Evolutionary conservation across 2,888 invertebrate species (phyloP), one percentile per base, ranked within the genome.

Genomic region (Andricus quercusramuli): DNA sequence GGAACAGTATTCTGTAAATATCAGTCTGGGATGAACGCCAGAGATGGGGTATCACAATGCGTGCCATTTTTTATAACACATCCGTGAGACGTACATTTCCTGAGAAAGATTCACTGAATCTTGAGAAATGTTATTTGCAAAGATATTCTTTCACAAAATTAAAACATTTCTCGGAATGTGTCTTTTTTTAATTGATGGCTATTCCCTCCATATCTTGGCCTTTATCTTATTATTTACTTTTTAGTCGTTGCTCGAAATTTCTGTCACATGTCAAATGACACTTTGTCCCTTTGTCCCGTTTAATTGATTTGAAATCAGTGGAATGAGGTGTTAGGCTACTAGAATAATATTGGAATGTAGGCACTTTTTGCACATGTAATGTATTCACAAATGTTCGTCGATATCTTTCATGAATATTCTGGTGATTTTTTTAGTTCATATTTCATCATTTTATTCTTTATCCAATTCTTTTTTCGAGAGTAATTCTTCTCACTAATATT

Each of bases 1-100:
- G 91, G 91, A 91, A 91, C 92, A 92, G 92, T 92, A 92, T 92
- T 91, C 92, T 92, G 90, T 90, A 92, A 92, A 92, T 92, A 92
- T 92, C 92, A 92, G 92, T 92, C 90, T 22, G 47, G 81, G 65
- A 70, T 82, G 78, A 80, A 81, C 67, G 67, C 74, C 78, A 13
- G 11, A 51, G n/a, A 70, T 81, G 86, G 86, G 88, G 86, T 91
- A 91, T 90, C 91, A 90, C 91, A 90, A 89, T 90, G 86, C 89
- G 86, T 88, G 86, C 84, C 85, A 47, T 80, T 68, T 83, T 86
- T 86, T 87, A 88, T 88, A 4, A 6, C 88, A 88, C 86, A 88
- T 88, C 86, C 85, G 85, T 86, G 56, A 59, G 59, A 22, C 9
- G 22, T 3, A 22, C 3, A 59, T 22, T 47, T 22, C 11, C 22